Evolutionary conservation across 2,797 vertebrate species (phyloP).

Genomic region (Myoxocephalus aenaeus): DNA sequence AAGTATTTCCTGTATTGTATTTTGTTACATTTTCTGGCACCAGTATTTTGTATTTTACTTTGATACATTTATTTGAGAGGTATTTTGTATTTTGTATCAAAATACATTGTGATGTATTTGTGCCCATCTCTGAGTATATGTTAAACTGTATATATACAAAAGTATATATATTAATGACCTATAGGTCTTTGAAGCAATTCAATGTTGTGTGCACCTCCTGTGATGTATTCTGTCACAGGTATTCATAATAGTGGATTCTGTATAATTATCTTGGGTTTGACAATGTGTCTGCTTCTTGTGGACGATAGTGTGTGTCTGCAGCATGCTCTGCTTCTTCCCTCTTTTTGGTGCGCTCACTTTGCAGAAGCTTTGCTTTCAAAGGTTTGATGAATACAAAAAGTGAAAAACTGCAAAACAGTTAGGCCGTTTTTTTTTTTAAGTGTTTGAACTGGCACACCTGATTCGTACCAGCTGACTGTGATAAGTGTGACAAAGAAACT

Average conservation of each 20-base stretch:
- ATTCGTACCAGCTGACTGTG: slow-evolving; percentile 26
- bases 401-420: slow-evolving; percentile 1
- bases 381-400: slow-evolving; percentile 13
- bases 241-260: neutral
- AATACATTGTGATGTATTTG: too few relatives aligned
- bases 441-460: slow-evolving; percentile 20
- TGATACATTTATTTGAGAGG: too few relatives aligned
- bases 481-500: slow-evolving; percentile 39
- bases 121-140: too few relatives aligned
- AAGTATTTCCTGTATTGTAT: too few relatives aligned
- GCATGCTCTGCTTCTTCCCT: neutral
- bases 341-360: neutral
- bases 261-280: neutral
- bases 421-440: neutral
- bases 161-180: too few relatives aligned
- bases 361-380: slow-evolving; percentile 8
- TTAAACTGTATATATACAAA: neutral
- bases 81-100: too few relatives aligned
- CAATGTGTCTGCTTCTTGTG: neutral
- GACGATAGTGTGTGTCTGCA: neutral
- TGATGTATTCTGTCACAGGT: neutral
- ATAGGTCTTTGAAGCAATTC: neutral
- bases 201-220: neutral
- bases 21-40: too few relatives aligned
- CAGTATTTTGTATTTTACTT: too few relatives aligned